Evolutionary conservation across 2,797 vertebrate species (phyloP), one percentile per base, ranked within the genome.

Genomic region (Lagocephalus sceleratus): DNA sequence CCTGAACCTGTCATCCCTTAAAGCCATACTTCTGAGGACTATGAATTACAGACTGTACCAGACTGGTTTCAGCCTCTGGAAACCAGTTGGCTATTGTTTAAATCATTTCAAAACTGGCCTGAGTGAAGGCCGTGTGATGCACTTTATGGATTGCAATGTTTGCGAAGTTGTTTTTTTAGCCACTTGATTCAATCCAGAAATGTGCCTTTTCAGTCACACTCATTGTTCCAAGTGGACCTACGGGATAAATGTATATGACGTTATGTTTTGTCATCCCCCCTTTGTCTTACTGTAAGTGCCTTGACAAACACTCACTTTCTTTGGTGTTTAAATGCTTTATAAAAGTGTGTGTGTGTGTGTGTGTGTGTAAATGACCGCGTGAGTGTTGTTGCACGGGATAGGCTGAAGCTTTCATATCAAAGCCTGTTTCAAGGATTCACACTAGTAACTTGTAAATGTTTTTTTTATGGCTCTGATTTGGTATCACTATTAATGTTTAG

Each of bases 91-190:
- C 40, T 42, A 42, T 6, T 19, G 40, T 3, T 12, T 42, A 19
- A 42, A n/a, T 17, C 32, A 35, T 35, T n/a, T 19, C 16, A 8
- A 42, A 19, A 5, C 16, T 6, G 40, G 42, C 61, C 71, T 61
- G 35, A 8, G 17, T 20, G 19, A 46, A 22, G 70, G 75, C 73
- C 62, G 6, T 12, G 43, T 61, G 50, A 82, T 73, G 89, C 89
- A 89, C 87, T 90, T 90, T 90, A 90, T 54, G 71, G 71, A 68
- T 63, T 62, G 71, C 10, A 16, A 10, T 42, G 16, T 42, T 42
- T 42, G 16, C 9, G 17, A 1, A n/a, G 16, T 15, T 11, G 4
- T 22, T 45, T n/a, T 46, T 26, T 21, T 58, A 64, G 58, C 17
- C 49, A 6, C 61, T 52, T 63, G 0, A 6, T 60, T 32, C 20